Percentiles rank a stretch among this genome's conserved stretches.
These are phyloP conservation scores for Neodiprion lecontei DNA, from an alignment of 1,140 invertebrate genomes.

Conservation along the genomic window DNA sequence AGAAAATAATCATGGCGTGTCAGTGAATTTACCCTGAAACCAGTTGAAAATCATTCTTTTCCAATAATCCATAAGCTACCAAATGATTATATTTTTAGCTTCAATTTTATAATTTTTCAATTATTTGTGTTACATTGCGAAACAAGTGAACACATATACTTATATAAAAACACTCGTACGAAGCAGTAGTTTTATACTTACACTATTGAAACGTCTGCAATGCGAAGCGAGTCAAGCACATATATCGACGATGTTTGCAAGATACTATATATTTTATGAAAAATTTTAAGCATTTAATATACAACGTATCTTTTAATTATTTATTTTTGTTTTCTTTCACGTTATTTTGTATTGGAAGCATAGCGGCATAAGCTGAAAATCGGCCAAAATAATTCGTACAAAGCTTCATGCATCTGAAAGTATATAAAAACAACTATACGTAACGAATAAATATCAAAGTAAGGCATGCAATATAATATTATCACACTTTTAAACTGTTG, in stretches of 20 bases:
- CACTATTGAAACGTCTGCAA: constrained; percentile 37
- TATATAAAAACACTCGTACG: background rate
- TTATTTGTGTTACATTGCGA: background rate
- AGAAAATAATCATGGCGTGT: background rate
- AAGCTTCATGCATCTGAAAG: constrained; percentile 61
- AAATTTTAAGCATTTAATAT: constrained; percentile 21
- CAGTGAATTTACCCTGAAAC: background rate
- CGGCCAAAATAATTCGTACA: constrained; percentile 47
- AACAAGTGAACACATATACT: background rate
- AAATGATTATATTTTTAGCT: background rate
- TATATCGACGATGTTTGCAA: background rate
- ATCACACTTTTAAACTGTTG: background rate
- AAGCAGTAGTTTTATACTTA: constrained; percentile 37
- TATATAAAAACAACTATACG: constrained; percentile 46
- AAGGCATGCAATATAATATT: background rate
- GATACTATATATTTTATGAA: constrained; percentile 1
- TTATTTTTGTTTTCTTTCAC: constrained; percentile 20
- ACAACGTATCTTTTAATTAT: constrained; percentile 14
- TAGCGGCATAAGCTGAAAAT: constrained; percentile 57
- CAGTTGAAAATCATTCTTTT: background rate
- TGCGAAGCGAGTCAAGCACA: constrained; percentile 38
- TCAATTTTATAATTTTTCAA: background rate
- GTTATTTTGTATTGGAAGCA: constrained; percentile 53
- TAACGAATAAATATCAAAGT: background rate
- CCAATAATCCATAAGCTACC: background rate